Conservation (phyloP, 2,113 vertebrate species). For the Anolis carolinensis region DNA sequence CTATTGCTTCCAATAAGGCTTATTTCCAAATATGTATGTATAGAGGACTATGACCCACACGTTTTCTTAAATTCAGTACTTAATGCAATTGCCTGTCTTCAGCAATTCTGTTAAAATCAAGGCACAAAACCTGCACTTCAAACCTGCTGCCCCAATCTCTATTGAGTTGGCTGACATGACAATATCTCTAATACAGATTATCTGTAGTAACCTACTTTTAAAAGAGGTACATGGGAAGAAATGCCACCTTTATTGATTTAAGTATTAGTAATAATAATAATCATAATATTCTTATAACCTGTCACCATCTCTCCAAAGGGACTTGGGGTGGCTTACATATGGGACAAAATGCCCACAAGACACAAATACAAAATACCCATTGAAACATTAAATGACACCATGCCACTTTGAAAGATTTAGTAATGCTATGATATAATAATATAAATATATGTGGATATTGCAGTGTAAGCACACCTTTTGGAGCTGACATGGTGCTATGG, state of each 20-base stretch:
- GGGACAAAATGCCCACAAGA: too few relatives aligned
- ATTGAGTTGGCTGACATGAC: neutral
- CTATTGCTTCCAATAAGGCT: neutral
- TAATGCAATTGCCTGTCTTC: neutral
- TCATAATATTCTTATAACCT: too few relatives aligned
- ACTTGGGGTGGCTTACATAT: too few relatives aligned
- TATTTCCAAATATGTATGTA: neutral
- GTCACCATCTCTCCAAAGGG: too few relatives aligned
- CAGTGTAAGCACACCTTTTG: too few relatives aligned
- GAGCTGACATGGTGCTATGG: too few relatives aligned
- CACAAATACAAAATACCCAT: too few relatives aligned
- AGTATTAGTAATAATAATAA: too few relatives aligned
- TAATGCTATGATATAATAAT: neutral
- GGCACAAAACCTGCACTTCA: neutral
- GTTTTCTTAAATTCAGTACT: neutral
- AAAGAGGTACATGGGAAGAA: neutral
- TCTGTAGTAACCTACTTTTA: neutral
- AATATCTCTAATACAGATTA: neutral
- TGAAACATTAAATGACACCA: too few relatives aligned
- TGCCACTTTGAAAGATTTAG: neutral
- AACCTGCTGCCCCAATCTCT: neutral
- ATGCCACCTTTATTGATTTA: neutral
- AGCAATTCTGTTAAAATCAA: neutral
- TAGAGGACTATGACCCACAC: neutral
- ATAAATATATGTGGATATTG: neutral